phyloP scores from a whole-genome alignment of 2,113 vertebrate genomes.

The Aegotheles bennettii region DNA sequence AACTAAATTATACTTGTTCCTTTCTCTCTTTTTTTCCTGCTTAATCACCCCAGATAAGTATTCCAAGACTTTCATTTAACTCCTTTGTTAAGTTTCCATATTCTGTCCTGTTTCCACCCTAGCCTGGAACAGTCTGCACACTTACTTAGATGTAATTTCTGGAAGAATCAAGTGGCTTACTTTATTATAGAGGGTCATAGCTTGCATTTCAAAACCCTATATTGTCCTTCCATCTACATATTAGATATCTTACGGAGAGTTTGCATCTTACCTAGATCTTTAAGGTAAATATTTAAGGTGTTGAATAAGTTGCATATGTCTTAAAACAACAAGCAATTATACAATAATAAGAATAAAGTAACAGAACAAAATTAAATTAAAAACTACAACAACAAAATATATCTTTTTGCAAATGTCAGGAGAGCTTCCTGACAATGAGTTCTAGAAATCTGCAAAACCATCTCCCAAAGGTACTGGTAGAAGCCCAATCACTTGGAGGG shows the following conservation, averaged over 20 bases:
- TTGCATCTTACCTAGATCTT: not conserved
- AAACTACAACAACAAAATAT: not conserved
- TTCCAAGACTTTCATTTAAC: not conserved
- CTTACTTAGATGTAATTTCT: not conserved
- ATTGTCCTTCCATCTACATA: not conserved
- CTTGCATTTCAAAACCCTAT: not conserved
- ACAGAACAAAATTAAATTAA: not conserved
- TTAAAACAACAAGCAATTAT: not conserved
- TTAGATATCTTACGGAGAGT: not conserved
- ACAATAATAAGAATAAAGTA: not conserved
- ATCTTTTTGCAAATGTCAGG: not conserved
- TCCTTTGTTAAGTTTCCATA: not conserved
- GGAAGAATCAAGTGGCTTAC: not conserved
- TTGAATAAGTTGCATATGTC: accelerated
- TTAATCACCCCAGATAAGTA: not conserved
- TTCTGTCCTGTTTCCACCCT: not conserved
- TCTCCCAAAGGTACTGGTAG: not conserved
- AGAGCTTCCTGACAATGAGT: not conserved
- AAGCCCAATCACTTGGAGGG: not conserved
- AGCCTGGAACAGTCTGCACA: not conserved
- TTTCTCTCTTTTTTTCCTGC: not conserved
- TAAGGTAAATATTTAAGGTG: no score
- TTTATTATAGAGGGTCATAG: not conserved
- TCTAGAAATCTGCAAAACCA: not conserved
- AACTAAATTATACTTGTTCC: not conserved